Conservation (phyloP, 2,113 vertebrate species). For the Philantomba maxwellii region DNA sequence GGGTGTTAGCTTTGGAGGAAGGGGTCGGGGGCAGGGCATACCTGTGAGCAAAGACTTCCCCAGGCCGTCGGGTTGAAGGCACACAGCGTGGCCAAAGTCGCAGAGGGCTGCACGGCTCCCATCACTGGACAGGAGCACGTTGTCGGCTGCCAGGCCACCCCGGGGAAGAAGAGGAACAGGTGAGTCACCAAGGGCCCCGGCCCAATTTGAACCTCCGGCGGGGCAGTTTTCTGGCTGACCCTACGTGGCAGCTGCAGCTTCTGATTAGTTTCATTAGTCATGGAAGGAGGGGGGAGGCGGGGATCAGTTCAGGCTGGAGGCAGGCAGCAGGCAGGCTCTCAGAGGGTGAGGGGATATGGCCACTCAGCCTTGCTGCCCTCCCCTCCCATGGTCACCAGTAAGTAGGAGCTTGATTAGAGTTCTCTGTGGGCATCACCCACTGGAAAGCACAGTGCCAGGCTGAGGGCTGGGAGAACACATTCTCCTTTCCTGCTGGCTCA, state of each 20-base stretch:
- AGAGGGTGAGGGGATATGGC: not conserved
- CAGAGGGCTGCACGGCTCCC: slow-evolving; percentile 90
- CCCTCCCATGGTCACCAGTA: not conserved
- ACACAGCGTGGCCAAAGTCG: slow-evolving; percentile 94
- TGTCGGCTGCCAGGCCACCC: slow-evolving; percentile 86
- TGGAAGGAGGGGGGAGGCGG: not conserved
- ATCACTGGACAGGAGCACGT: slow-evolving; percentile 91
- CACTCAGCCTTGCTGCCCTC: not conserved
- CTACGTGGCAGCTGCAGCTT: slow-evolving; percentile 26
- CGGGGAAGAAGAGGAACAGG: slow-evolving; percentile 36
- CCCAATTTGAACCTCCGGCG: not conserved
- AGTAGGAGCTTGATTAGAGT: not conserved
- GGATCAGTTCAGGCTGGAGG: not conserved
- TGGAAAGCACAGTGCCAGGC: not conserved
- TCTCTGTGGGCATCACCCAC: not conserved
- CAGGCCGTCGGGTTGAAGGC: slow-evolving; percentile 81
- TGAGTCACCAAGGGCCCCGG: not conserved
- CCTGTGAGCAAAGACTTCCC: slow-evolving; percentile 82
- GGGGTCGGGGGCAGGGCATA: slow-evolving; percentile 45
- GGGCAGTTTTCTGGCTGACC: slow-evolving; percentile 33
- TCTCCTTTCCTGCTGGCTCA: not conserved
- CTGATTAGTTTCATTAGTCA: slow-evolving; percentile 24
- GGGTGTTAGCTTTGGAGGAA: accelerated
- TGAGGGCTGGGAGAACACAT: not conserved
- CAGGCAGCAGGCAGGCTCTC: not conserved